Evolutionary conservation across 1,140 invertebrate genomes (phyloP).

Genomic region (Philopotamus ludificatus): DNA sequence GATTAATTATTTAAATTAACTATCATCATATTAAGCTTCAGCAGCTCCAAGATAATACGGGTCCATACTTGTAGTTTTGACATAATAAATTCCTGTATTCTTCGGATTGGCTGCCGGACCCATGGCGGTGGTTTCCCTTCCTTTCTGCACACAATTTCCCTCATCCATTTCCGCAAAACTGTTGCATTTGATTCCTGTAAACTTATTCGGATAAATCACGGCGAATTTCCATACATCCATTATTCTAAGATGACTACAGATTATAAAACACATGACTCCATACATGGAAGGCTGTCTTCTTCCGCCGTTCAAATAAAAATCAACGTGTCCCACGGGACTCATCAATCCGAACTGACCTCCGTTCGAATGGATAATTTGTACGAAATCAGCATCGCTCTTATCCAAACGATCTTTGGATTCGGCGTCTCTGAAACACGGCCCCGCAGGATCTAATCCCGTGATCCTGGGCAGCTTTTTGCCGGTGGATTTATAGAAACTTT

Average conservation of each 20-base stretch:
- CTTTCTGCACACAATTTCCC: not conserved
- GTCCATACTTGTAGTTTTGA: not conserved
- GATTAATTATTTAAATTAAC: no score
- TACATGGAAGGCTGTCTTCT: constrained; percentile 4
- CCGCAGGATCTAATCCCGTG: constrained; percentile 27
- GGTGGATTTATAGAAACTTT: constrained; percentile 21
- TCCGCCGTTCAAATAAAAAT: constrained; percentile 29
- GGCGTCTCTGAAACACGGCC: constrained; percentile 28
- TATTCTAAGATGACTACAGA: constrained; percentile 6
- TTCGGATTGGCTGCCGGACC: constrained; percentile 9
- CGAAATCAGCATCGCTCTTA: constrained; percentile 45
- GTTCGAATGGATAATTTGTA: constrained; percentile 29
- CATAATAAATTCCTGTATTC: constrained; percentile 14
- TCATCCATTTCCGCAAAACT: constrained; percentile 7
- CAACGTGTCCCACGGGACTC: constrained; percentile 14
- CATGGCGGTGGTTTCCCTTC: not conserved
- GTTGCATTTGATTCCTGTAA: not conserved
- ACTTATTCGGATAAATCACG: constrained; percentile 2
- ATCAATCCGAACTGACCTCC: not conserved
- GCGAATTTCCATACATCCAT: constrained; percentile 13
- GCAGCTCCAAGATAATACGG: constrained; percentile 4
- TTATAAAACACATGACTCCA: not conserved
- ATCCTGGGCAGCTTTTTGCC: constrained; percentile 21
- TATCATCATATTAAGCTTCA: not conserved
- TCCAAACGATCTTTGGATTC: constrained; percentile 37